Base-by-base conservation (phyloP, 2,113 vertebrate species). In the Motacilla tschutschensis region DNA sequence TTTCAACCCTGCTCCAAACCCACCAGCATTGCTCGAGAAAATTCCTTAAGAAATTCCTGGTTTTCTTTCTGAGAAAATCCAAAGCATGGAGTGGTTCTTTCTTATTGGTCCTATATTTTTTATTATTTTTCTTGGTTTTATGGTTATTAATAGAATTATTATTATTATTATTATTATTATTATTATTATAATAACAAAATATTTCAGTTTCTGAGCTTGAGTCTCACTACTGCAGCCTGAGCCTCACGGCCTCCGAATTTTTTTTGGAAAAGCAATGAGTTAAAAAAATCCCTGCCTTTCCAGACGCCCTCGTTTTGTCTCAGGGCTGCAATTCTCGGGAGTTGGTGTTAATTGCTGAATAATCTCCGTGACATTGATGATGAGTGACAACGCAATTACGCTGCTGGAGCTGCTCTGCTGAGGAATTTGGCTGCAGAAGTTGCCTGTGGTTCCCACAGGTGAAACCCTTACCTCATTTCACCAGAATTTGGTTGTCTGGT, bases 401-500 rank as follows among this genome's bases (percentile, higher is more conserved):
- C 59, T 1, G 5, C 43, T 24, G 66, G 77, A 40, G 50, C 74
- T 33, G 80, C 71, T 24, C 31, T 2, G 6, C 70, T 15, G 6
- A 91, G 86, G 88, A 91, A 91, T 92, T 90, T 92, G 93, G 80
- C 83, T 88, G 80, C 77, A 40, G 59, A 58, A 55, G 59, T 9
- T 79, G 82, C 88, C 83, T 66, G 83, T 72, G 83, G 51, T 85
- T 85, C 83, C 66, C 83, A 85, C 83, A 85, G 83, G 83, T 71
- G 57, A 38, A 51, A 7, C 66, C 51, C 44, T 85, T 36, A 64
- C 74, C 74, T 85, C 74, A 57, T 10, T 33, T 58, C 36, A 38
- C 58, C 53, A 72, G 28, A 25, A 58, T 44, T 6, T 29, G 58
- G 66, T 20, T 14, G 12, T 38, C 74, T 85, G 74, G 44, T 58